phyloP scores from a whole-genome alignment of 35 echinoderm and acorn worm genomes.

The Patiria miniata region DNA sequence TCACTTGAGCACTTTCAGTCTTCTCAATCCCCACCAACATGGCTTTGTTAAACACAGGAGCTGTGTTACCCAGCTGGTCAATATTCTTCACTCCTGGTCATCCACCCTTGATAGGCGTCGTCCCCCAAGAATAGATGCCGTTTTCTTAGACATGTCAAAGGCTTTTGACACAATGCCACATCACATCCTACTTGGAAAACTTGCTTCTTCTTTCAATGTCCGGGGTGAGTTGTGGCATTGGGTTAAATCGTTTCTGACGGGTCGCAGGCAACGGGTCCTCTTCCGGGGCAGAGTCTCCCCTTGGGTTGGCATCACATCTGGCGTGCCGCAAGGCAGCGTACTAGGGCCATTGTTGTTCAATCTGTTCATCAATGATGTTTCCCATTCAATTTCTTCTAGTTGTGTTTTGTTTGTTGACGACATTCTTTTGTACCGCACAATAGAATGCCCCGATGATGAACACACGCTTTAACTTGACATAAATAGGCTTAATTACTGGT shows the following conservation, averaged over 20 bases:
- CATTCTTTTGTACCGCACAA: too few relatives aligned
- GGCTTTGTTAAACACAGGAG: too few relatives aligned
- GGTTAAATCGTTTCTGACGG: conserved; percentile 32
- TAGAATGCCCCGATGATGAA: conserved; percentile 14
- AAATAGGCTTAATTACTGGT: background rate
- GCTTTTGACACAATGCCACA: conserved; percentile 40
- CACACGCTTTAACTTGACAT: conserved; percentile 41
- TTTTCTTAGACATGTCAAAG: conserved; percentile 47
- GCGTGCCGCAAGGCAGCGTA: conserved; percentile 19
- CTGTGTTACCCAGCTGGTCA: too few relatives aligned
- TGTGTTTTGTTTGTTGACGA: conserved; percentile 51
- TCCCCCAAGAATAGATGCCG: conserved; percentile 30
- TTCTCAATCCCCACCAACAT: background rate
- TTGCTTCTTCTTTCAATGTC: conserved; percentile 3
- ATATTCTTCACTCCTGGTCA: conserved; percentile 1
- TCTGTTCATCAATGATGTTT: background rate
- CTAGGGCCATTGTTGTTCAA: too few relatives aligned
- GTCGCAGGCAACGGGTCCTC: too few relatives aligned
- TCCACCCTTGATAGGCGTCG: background rate
- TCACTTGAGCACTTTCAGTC: too few relatives aligned
- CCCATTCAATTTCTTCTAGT: conserved; percentile 13
- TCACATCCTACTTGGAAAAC: conserved; percentile 26
- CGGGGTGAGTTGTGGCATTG: background rate
- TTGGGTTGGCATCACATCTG: conserved; percentile 19
- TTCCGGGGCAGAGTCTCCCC: conserved; percentile 25